Percentiles rank a stretch among this genome's conserved stretches.
Conservation (phyloP, 2,797 vertebrate species). For the Sebastes kiyomatsui region DNA sequence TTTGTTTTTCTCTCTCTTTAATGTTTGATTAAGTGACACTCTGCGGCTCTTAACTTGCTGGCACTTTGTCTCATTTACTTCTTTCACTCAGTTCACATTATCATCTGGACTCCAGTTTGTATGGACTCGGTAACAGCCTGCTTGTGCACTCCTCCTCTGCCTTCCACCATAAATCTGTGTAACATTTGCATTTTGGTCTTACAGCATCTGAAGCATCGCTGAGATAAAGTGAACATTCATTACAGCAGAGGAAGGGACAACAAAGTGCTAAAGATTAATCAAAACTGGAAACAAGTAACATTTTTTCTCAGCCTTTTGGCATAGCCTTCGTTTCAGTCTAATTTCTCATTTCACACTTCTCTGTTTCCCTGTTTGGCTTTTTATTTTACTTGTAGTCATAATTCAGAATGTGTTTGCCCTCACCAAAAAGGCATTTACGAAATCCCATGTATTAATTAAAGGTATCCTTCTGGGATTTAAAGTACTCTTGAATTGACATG, state of each 20-base stretch:
- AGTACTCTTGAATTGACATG: not conserved
- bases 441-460: constrained; percentile 21
- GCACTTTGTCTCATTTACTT: constrained; percentile 27
- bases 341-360: constrained; percentile 47
- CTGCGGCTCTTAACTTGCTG: not conserved
- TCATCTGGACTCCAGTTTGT: not conserved
- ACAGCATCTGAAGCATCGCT: not conserved
- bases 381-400: constrained; percentile 2
- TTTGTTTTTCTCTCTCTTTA: not conserved
- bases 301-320: constrained; percentile 16
- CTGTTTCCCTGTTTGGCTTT: not conserved
- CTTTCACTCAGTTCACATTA: not conserved
- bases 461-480: not conserved
- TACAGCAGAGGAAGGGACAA: constrained; percentile 24
- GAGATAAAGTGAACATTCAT: constrained; percentile 34
- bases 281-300: constrained; percentile 19
- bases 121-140: constrained; percentile 1
- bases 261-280: constrained; percentile 41
- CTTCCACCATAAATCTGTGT: constrained; percentile 29
- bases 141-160: constrained; percentile 13
- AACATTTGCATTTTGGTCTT: constrained; percentile 35
- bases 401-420: constrained; percentile 21
- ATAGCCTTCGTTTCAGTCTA: constrained; percentile 9
- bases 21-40: constrained; percentile 21
- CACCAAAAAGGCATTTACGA: not conserved